Conservation (phyloP, 2,888 invertebrate genomes). For the Sinotaia quadrata region DNA sequence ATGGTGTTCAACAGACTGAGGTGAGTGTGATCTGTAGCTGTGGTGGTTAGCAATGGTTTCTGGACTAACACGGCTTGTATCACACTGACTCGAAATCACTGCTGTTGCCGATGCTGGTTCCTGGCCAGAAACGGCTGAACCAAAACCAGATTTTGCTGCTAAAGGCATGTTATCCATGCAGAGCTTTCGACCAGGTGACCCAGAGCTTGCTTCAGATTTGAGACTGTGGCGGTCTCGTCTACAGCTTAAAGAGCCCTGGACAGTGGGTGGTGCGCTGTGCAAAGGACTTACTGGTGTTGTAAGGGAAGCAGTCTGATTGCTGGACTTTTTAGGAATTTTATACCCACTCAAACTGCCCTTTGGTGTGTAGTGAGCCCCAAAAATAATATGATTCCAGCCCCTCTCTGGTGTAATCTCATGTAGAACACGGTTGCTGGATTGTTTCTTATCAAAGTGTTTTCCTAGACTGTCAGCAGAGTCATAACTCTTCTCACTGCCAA, state of each 20-base stretch:
- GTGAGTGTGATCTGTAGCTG: slow-evolving; percentile 40
- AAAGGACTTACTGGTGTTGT: slow-evolving; percentile 1
- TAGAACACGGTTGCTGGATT: slow-evolving; percentile 40
- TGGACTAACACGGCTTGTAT: slow-evolving; percentile 2
- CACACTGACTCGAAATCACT: slow-evolving; percentile 1
- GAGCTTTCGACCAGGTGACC: too few species aligned
- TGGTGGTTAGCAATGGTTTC: slow-evolving; percentile 19
- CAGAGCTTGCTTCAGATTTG: too few species aligned
- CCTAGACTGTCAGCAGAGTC: slow-evolving; percentile 13
- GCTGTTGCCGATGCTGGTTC: not conserved
- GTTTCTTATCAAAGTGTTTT: not conserved
- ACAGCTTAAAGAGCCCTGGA: too few species aligned
- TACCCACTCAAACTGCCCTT: slow-evolving; percentile 39
- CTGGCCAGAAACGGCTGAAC: too few species aligned
- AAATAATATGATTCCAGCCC: slow-evolving; percentile 42
- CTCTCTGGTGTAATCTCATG: slow-evolving; percentile 52
- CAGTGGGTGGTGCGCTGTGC: not conserved
- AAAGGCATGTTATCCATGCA: too few species aligned
- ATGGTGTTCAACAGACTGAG: slow-evolving; percentile 34
- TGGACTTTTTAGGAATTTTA: slow-evolving; percentile 39
- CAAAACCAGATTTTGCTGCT: too few species aligned
- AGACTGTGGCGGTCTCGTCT: too few species aligned
- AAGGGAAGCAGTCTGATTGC: slow-evolving; percentile 5
- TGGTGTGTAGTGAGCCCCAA: slow-evolving; percentile 39
- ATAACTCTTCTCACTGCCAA: slow-evolving; percentile 3